These are phyloP conservation scores for Oxytorus armatus DNA, from an alignment of 2,888 invertebrate genomes.

Conservation along the genomic window DNA sequence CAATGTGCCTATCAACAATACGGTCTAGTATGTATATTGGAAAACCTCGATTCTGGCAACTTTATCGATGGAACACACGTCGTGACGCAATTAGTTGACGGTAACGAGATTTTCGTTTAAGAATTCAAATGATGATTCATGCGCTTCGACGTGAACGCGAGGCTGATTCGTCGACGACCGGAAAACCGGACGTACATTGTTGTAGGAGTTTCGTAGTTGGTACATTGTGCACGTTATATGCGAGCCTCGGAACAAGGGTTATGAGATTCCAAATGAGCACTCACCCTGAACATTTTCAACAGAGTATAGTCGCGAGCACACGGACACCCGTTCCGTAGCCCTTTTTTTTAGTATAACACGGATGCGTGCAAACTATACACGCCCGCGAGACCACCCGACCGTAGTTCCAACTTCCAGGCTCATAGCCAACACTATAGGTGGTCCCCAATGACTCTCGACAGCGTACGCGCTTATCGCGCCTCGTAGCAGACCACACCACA, in stretches of 20 bases:
- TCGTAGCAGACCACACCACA: constrained; percentile 16
- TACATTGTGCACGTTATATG: constrained; percentile 39
- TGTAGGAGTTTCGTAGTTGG: constrained; percentile 66
- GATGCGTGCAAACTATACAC: constrained; percentile 72
- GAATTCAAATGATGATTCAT: constrained; percentile 21
- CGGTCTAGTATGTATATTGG: too few species aligned
- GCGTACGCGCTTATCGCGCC: constrained; percentile 30
- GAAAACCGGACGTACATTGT: constrained; percentile 71
- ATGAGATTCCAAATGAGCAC: constrained; percentile 80
- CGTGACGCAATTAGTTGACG: constrained; percentile 7
- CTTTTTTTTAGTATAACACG: constrained; percentile 51
- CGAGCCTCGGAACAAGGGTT: constrained; percentile 71
- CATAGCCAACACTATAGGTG: constrained; percentile 26
- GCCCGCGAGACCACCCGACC: constrained; percentile 81
- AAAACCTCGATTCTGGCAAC: too few species aligned
- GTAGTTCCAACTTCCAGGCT: constrained; percentile 83
- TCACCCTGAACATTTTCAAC: constrained; percentile 82
- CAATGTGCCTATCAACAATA: too few species aligned
- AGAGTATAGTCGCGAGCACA: constrained; percentile 50
- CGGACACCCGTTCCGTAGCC: constrained; percentile 13
- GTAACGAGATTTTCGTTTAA: constrained; percentile 12
- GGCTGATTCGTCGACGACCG: constrained; percentile 54
- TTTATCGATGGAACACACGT: too few species aligned
- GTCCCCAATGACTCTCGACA: constrained; percentile 2
- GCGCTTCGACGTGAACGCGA: constrained; percentile 2